Evolutionary conservation across 2,113 vertebrate genomes (phyloP).

Genomic region (Anhinga anhinga): DNA sequence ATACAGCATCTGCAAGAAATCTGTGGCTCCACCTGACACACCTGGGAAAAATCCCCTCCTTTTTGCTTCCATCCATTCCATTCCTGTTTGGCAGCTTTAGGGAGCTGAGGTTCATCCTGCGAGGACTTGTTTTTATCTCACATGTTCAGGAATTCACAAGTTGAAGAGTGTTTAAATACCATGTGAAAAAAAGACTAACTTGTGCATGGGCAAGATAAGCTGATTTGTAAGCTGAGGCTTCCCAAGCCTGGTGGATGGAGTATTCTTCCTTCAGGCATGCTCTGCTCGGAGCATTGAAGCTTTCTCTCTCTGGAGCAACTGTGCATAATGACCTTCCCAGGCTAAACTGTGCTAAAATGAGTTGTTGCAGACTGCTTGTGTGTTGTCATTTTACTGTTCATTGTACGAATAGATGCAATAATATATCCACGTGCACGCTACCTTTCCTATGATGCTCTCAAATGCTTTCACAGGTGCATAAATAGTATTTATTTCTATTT

Average conservation of each 20-base stretch:
- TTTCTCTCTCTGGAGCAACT: not conserved
- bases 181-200: not conserved
- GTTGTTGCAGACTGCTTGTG: not conserved
- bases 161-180: not conserved
- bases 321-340: not conserved
- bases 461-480: not conserved
- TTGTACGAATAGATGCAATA: not conserved
- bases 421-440: not conserved
- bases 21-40: not conserved
- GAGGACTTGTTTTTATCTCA: conserved; percentile 5
- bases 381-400: not conserved
- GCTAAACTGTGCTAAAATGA: not conserved
- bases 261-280: not conserved
- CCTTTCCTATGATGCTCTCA: not conserved
- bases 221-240: conserved; percentile 11
- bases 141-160: conserved; percentile 13
- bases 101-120: not conserved
- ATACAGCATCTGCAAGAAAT: not conserved
- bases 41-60: not conserved
- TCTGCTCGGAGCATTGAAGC: not conserved
- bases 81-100: not conserved
- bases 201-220: conserved; percentile 44
- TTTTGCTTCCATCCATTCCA: not conserved
- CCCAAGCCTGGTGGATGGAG: not conserved
- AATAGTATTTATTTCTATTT: not conserved